Base-by-base conservation (phyloP, 2,888 invertebrate species). In the Endotricha flammealis region DNA sequence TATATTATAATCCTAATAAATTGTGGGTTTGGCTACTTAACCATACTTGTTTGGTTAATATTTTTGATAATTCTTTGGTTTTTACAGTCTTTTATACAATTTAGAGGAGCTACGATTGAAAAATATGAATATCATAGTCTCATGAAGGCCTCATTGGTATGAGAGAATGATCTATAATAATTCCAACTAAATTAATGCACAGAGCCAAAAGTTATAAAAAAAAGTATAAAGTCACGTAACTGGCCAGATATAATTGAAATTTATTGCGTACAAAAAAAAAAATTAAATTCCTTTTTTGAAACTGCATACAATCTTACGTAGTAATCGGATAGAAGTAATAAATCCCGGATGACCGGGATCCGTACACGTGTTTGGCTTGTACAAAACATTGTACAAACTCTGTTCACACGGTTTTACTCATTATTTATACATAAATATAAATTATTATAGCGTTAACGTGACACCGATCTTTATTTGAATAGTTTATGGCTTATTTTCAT, bases 361-460 rank as follows among this genome's bases (percentile, higher is more conserved):
- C 41, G 42, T 49, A 60, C 67, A 59, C 59, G 64, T 66, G 67
- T 73, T 59, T 52, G 36, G 53, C 54, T 56, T 55, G 58, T 64
- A 63, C 54, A 61, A 58, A 61, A 36, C 53, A 54, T 56, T 55
- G 58, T 64, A 63, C 54, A 61, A 58, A 61, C 57, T 59, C 48
- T 53, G 69, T 75, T 79, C 74, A 69, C 79, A 78, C 71, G 70
- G 53, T 46, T 57, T 55, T 45, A 44, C 57, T 59, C 57, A 62
- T 65, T 69, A 66, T 65, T 62, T 48, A 51, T 51, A 50, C 50
- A 50, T 50, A 53, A 46, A 64, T 59, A 60, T 68, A 51, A 57
- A 58, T 53, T 58, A 57, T 64, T 58, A 58, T 59, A 48, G 45
- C 50, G 45, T 42, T 50, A 40, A 32, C 44, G 40, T 42, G 39